Evolutionary conservation across 64 coral and sea anemone genomes (phyloP), one percentile per base, ranked within the genome.

Genomic region (Stylophora pistillata): DNA sequence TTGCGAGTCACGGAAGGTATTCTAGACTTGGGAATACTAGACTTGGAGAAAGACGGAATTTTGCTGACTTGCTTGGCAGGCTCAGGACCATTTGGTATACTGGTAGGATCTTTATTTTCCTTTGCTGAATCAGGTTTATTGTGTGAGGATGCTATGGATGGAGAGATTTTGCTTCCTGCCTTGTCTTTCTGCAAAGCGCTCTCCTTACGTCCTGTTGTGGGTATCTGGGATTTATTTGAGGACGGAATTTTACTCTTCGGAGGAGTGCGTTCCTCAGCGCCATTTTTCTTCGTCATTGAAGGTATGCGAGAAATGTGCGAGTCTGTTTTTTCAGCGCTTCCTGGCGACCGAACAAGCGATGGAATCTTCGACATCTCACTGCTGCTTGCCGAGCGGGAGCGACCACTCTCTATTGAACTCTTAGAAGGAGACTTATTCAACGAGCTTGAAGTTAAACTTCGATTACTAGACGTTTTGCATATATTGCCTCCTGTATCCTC

Each of bases 181-280:
- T 86, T 86, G 17, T 85, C 81, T 37, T 70, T 84, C 80, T 55
- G 80, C 13, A 62, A 84, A 15, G 80, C 23, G 80, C 80, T 68
- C 9, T 84, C 80, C 14, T 84, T 84, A 31, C 89, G 78, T 17
- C 78, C 71, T 13, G 37, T 55, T 29, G 89, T 77, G 1, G 90
- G 90, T 56, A 92, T 78, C 26, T 78, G 57, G 23, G 90, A 78
- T 47, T 86, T 92, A 56, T 41, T 53, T 9, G 53, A 31, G 15
- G 90, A 92, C 47, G 90, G 90, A 26, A 92, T 92, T 56, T 86
- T 92, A 53, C 90, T 92, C 73, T 59, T 92, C 2, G 90, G 82
- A 52, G 89, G 81, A 15, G 78, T 86, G 9, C 82, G 82, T 31
- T 82, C 73, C 31, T 86, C 81, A 0, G 57, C 53, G 23, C 15